Evolutionary conservation across 2,797 vertebrate species (phyloP), one percentile per base, ranked within the genome.

Genomic region (Melanotaenia boesemani): DNA sequence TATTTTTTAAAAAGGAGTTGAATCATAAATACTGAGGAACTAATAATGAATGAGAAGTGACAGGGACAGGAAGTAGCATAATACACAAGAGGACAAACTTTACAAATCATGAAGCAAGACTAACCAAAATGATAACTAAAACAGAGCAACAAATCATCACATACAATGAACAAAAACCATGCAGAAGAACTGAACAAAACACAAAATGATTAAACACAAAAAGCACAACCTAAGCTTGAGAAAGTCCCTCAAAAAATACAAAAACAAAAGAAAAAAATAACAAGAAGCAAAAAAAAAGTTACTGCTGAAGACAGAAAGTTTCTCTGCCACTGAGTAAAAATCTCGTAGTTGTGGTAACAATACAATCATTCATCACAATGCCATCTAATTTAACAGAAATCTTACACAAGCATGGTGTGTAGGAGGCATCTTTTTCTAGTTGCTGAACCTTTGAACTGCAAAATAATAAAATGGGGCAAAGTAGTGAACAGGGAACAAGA

Each of bases 81-180:
- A 50, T 50, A 50, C 48, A 50, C 48, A 50, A 50, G 48, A 50
- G 48, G 48, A 8, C 48, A 50, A 50, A 22, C 48, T 50, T 50
- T 50, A 50, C n/a, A 22, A 50, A 50, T 22, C n/a, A 22, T 3
- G n/a, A 22, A n/a, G n/a, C 20, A 50, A 50, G 7, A 50, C 8
- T n/a, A 50, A 22, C n/a, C 48, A 48, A 48, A 48, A 48, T 48
- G 18, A n/a, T 1, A 18, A 46, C 16, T 48, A 9, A 50, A 50
- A 50, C 48, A 50, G 20, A 50, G 50, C 48, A 48, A 48, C 7
- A 50, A 13, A 41, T 16, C 39, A 8, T 50, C 9, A 50, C 8
- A 22, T 50, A 50, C 9, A 50, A 50, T 10, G n/a, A 50, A 22
- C 48, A 50, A 50, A 50, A 50, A 50, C 5, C 7, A 22, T 18